Base-by-base conservation (phyloP, 2,888 invertebrate genomes). In the Cryptus viduatorius region DNA sequence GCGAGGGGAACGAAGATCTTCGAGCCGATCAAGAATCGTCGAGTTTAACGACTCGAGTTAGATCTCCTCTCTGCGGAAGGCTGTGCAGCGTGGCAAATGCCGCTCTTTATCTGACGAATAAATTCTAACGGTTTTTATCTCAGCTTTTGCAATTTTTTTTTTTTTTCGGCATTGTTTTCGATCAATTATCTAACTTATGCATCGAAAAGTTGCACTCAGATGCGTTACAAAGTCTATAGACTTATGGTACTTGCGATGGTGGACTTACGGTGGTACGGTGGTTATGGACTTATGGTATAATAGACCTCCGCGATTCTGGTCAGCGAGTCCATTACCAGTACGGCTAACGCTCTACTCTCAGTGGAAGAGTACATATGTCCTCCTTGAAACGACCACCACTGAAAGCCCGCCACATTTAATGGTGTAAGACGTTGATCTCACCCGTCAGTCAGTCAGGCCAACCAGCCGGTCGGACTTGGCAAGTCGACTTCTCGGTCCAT, bases 391-490 rank as follows among this genome's bases (percentile, higher is more conserved):
- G 68, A 37, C 48, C 4, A 31, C 67, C 42, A 69, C 48, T 53
- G 46, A 76, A 69, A 73, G 72, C 73, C 76, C 68, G 64, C 69
- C 42, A 64, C 81, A 73, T 84, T 80, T 76, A 79, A 82, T 59
- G 76, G 46, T 59, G 29, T 29, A 44, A 85, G 82, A 53, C 79
- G 84, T 84, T 82, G 78, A 84, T 84, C 82, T 85, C 59, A 42
- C 53, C 50, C 37, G 75, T 75, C 50, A 19, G 76, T 72, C 24
- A 72, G 64, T 12, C 68, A 31, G 37, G 4, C 61, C 29, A n/a
- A n/a, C 42, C 53, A 53, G 29, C 71, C 56, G n/a, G 56, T 31
- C 48, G 76, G 72, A 84, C 77, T 73, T 78, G 80, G 80, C 77
- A 84, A 84, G 73, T 72, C 37, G 56, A 84, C 56, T 69, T 56